Conservation (phyloP, 2,888 invertebrate species). For the Unio pictorum region DNA sequence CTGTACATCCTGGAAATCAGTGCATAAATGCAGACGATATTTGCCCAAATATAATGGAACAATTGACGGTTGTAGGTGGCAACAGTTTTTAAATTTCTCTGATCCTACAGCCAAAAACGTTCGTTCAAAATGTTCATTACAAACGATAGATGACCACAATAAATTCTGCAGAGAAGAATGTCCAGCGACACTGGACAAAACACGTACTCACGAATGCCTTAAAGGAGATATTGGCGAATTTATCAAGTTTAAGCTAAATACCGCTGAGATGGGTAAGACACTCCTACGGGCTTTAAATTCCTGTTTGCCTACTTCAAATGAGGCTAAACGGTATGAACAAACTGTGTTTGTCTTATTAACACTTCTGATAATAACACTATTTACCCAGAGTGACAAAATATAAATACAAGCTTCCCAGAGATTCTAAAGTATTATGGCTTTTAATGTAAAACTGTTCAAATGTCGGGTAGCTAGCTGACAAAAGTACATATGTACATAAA, state of each 20-base stretch:
- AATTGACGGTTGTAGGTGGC: slow-evolving; percentile 34
- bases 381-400: no score
- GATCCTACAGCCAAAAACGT: background rate
- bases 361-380: no score
- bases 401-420: no score
- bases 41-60: slow-evolving; percentile 30
- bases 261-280: slow-evolving; percentile 1
- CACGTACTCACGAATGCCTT: slow-evolving; percentile 34
- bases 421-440: no score
- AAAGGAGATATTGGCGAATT: slow-evolving; percentile 40
- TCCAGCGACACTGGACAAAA: slow-evolving; percentile 20
- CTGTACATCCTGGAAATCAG: slow-evolving; percentile 41
- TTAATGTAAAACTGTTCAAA: no score
- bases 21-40: slow-evolving; percentile 39
- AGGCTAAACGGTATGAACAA: no score
- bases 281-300: slow-evolving; percentile 7
- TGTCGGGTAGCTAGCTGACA: no score
- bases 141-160: slow-evolving; percentile 5
- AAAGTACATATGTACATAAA: no score
- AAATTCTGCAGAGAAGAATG: slow-evolving; percentile 28
- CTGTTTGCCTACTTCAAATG: no score
- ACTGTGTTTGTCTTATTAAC: no score
- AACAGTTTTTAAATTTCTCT: slow-evolving; percentile 16
- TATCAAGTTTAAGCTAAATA: slow-evolving; percentile 18
- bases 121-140: background rate